A percentile compares a stretch with the other conserved stretches of the same genome.
These are phyloP conservation scores for Pollenia amentaria DNA, from an alignment of 2,888 invertebrate species.

Conservation along the genomic window DNA sequence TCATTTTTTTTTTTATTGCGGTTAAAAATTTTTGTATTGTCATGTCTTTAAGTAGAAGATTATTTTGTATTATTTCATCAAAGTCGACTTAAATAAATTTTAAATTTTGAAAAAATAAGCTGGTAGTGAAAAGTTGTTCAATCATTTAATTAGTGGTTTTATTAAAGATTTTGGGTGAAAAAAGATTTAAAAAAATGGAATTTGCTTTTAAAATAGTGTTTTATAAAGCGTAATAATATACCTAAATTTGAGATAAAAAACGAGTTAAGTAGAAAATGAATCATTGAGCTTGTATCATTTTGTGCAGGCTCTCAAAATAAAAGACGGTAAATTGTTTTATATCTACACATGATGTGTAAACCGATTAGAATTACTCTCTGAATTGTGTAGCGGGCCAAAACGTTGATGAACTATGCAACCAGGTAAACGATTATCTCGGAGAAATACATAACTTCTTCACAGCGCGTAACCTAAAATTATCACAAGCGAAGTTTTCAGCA, in stretches of 20 bases:
- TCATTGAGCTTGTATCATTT: too few species aligned
- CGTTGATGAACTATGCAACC: too few species aligned
- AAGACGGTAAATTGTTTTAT: too few species aligned
- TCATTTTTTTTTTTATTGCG: conserved; percentile 23
- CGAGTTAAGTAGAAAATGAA: background rate
- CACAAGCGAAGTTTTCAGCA: too few species aligned
- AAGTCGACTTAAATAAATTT: conserved; percentile 28
- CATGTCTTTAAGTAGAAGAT: conserved; percentile 36
- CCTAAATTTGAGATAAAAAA: background rate
- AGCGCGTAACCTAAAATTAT: too few species aligned
- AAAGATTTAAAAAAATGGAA: background rate
- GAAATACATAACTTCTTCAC: too few species aligned
- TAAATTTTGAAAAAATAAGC: conserved; percentile 14
- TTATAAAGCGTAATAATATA: background rate
- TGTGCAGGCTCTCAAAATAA: too few species aligned
- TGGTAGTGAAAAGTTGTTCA: conserved; percentile 30
- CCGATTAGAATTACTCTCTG: too few species aligned
- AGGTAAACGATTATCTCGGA: too few species aligned
- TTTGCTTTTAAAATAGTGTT: background rate
- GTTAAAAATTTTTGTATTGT: conserved; percentile 15
- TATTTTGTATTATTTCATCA: conserved; percentile 46
- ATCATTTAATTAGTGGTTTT: conserved; percentile 30
- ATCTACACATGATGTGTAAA: too few species aligned
- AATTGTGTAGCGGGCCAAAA: too few species aligned
- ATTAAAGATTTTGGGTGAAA: background rate